Evolutionary conservation across 2,113 vertebrate species (phyloP).

Genomic region (Semnornis frantzii): DNA sequence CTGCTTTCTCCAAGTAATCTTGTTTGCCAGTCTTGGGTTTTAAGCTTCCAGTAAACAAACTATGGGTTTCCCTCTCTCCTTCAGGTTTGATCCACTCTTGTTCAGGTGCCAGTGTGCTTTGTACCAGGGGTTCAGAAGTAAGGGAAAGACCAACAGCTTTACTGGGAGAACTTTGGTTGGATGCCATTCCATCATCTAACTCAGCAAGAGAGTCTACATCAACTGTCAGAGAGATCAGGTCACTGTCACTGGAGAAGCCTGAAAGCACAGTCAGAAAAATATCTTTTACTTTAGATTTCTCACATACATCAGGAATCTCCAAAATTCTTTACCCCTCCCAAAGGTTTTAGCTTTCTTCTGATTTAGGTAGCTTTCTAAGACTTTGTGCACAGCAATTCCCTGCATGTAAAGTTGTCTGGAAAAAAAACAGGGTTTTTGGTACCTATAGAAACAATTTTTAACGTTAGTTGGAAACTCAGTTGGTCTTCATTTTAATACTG

Average conservation of each 20-base stretch:
- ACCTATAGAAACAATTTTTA: neutral
- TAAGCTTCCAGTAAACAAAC: conserved; percentile 82
- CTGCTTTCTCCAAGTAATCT: conserved; percentile 92
- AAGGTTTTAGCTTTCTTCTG: neutral
- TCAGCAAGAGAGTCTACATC: conserved; percentile 89
- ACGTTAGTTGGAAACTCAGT: neutral
- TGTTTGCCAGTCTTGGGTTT: conserved; percentile 80
- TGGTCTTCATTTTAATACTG: neutral
- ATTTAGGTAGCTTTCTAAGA: neutral
- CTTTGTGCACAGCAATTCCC: neutral
- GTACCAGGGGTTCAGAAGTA: conserved; percentile 63
- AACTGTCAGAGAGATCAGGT: conserved; percentile 86
- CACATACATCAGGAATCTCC: neutral
- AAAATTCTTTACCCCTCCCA: neutral
- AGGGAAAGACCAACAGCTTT: conserved; percentile 75
- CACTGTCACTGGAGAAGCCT: conserved; percentile 92
- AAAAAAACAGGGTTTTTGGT: neutral
- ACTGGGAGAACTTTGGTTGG: conserved; percentile 88
- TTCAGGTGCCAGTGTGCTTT: conserved; percentile 59
- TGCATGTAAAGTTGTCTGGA: neutral
- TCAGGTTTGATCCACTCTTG: conserved; percentile 79
- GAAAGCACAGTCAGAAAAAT: neutral
- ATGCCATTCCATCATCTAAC: conserved; percentile 98
- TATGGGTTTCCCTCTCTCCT: conserved; percentile 72
- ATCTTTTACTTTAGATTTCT: neutral